Percentiles rank a stretch among this genome's conserved stretches.
Evolutionary conservation across 2,113 vertebrate species (phyloP).

Genomic region (Vireo altiloquus): DNA sequence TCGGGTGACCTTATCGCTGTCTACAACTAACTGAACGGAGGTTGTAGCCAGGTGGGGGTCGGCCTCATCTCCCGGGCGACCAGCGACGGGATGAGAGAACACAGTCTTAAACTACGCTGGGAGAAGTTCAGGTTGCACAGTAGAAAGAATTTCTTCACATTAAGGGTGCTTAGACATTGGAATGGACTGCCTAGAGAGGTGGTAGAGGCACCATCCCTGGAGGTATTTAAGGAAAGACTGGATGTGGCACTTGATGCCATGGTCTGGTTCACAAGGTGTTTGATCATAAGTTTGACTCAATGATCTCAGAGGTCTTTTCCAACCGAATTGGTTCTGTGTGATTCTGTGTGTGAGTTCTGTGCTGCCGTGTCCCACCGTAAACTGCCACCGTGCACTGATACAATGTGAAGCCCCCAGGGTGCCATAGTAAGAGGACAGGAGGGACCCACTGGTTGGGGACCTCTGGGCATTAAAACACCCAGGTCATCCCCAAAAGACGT

Average conservation of each 20-base stretch:
- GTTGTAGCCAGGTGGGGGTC: background rate
- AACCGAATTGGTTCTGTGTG: background rate
- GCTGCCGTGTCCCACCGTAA: background rate
- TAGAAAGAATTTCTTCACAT: background rate
- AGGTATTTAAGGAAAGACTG: background rate
- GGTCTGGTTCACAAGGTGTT: background rate
- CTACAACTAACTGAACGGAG: background rate
- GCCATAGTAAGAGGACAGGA: background rate
- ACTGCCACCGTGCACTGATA: rapidly evolving
- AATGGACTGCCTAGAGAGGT: background rate
- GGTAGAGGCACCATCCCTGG: background rate
- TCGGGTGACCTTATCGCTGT: background rate
- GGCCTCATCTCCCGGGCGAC: background rate
- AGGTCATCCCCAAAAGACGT: too few relatives aligned
- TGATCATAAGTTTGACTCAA: background rate
- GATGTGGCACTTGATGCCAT: background rate
- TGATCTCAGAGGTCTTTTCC: background rate
- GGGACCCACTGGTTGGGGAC: background rate
- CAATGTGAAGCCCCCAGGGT: rapidly evolving
- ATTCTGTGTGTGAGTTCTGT: background rate
- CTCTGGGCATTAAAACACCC: background rate
- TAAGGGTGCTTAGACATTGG: background rate
- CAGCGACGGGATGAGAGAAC: background rate
- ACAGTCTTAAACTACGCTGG: too few relatives aligned
- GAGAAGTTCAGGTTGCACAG: background rate